phyloP scores from a whole-genome alignment of 1,140 invertebrate genomes.

The Drosophila seguyi region DNA sequence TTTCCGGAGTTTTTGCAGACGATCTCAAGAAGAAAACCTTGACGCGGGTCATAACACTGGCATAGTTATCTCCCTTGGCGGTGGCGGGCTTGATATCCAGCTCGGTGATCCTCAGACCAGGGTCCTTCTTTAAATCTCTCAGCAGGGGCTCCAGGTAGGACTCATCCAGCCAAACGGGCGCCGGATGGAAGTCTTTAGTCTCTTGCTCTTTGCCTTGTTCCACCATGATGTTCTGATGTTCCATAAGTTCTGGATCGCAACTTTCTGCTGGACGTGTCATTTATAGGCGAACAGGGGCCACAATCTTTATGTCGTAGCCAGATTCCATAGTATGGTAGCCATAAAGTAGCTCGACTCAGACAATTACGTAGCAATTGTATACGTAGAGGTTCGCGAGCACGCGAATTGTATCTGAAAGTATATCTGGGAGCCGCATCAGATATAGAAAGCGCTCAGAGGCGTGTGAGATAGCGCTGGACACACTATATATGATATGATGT shows the following conservation, averaged over 20 bases:
- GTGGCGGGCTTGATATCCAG: too few species aligned
- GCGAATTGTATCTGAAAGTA: too few species aligned
- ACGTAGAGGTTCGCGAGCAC: slow-evolving; percentile 7
- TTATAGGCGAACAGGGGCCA: slow-evolving; percentile 42
- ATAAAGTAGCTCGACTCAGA: slow-evolving; percentile 44
- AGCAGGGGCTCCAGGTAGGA: slow-evolving; percentile 68
- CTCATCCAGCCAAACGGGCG: slow-evolving; percentile 69
- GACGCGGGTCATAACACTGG: too few species aligned
- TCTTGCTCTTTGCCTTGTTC: slow-evolving; percentile 46
- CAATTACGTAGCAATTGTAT: slow-evolving; percentile 19
- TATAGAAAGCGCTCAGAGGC: too few species aligned
- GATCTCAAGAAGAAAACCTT: too few species aligned
- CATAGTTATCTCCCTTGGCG: too few species aligned
- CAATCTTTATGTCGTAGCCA: slow-evolving; percentile 10
- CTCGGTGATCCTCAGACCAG: too few species aligned
- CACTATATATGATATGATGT: slow-evolving; percentile 7
- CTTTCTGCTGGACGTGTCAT: slow-evolving; percentile 5
- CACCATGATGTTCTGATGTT: slow-evolving; percentile 56
- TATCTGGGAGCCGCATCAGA: too few species aligned
- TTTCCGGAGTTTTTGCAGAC: too few species aligned
- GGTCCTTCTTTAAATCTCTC: slow-evolving; percentile 55
- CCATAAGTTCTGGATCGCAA: slow-evolving; percentile 17
- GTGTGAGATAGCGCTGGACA: slow-evolving; percentile 14
- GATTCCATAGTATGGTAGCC: slow-evolving; percentile 35
- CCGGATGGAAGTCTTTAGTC: slow-evolving; percentile 65